phyloP scores from a whole-genome alignment of 2,797 vertebrate species.

The Thamnophis elegans region DNA sequence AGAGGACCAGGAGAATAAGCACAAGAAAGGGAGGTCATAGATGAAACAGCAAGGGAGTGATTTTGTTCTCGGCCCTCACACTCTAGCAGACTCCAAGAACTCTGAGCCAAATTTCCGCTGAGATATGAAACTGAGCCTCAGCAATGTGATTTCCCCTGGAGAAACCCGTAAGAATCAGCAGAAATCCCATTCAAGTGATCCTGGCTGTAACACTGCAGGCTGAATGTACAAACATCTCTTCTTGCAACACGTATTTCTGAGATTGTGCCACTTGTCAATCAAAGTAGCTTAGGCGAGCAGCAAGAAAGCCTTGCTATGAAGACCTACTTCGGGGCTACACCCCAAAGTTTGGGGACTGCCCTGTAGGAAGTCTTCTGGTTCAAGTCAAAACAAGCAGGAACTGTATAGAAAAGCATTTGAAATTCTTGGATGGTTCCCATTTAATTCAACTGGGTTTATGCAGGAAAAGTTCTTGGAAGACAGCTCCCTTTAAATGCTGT shows the following conservation, averaged over 20 bases:
- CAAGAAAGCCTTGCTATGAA: neutral
- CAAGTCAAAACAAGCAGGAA: neutral
- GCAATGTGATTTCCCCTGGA: slow-evolving; percentile 3
- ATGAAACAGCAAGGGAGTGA: neutral
- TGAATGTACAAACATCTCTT: neutral
- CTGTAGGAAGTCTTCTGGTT: no score
- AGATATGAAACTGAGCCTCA: slow-evolving; percentile 12
- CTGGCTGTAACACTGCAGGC: neutral
- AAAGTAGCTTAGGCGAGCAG: neutral
- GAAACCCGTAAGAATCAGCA: slow-evolving; percentile 20
- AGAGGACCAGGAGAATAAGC: neutral
- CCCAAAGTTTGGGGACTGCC: neutral
- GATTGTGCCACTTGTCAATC: neutral
- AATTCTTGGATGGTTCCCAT: neutral
- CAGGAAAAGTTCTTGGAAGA: neutral
- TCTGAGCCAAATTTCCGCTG: slow-evolving; percentile 8
- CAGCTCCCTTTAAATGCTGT: neutral
- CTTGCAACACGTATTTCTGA: slow-evolving; percentile 1
- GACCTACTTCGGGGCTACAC: no score
- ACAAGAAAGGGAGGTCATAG: neutral
- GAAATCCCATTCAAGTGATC: neutral
- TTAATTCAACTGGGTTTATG: neutral
- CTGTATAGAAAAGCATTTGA: neutral
- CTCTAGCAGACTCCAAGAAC: neutral
- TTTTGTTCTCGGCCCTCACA: neutral